Base-by-base conservation (phyloP, 2,888 invertebrate genomes). In the Sinopyrophorus schimmeli region DNA sequence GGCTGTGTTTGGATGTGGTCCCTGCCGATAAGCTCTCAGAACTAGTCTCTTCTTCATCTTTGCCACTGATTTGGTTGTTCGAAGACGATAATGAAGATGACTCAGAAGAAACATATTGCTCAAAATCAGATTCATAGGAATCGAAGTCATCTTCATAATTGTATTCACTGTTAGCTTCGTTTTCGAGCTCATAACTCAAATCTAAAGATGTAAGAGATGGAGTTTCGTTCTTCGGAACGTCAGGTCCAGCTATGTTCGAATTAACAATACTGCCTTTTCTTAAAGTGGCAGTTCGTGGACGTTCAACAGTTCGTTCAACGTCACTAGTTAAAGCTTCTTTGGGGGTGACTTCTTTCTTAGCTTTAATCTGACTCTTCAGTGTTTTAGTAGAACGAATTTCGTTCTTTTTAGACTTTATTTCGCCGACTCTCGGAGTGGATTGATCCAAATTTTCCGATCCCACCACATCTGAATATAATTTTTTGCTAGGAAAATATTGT, bases 81-180 rank as follows among this genome's bases (percentile, higher is more conserved):
- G 51, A 46, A 7, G 61, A 58, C 26, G 60, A 59, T 5, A 67
- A 65, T 6, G 61, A 61, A 9, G 43, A 30, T 6, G 39, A 23
- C 9, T 43, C 28, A 17, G 54, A 34, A n/a, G 65, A 60, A 38
- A 42, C 35, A 47, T 68, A 72, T 18, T 63, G 66, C 46, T 80
- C 80, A 58, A 80, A 80, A 64, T 80, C 80, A 1, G 79, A 79
- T 61, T 78, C 79, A 58, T 80, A 80, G 0, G 79, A 78, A 51
- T 80, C 79, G 60, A 80, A 80, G 62, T 80, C 80, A 59, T 79
- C 79, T 28, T 79, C 78, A 55, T 79, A 79, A 10, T 72, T 67
- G 16, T 58, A 5, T 17, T 30, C 30, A 7, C 30, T 16, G 15
- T 32, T 18, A 1, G 12, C 2, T 10, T 21, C 7, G 9, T 20